Evolutionary conservation across 2,888 invertebrate genomes (phyloP).

Genomic region (Serripes groenlandicus): DNA sequence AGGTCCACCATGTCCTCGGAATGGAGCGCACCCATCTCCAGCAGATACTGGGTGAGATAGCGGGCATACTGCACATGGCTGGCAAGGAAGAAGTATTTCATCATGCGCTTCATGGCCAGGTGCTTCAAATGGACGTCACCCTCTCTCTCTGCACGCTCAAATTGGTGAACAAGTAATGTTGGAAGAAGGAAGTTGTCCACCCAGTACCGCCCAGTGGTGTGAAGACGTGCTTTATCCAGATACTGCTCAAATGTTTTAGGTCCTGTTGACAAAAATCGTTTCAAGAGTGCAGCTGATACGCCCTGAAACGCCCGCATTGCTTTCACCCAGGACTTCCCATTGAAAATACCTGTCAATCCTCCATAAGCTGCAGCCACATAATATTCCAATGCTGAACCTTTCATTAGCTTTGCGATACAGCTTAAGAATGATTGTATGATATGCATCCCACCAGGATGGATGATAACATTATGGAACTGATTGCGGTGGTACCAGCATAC

Average conservation of each 20-base stretch:
- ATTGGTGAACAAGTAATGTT: slow-evolving; percentile 28
- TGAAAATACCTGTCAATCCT: slow-evolving; percentile 22
- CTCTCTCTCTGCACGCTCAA: slow-evolving; percentile 32
- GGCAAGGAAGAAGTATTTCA: neutral
- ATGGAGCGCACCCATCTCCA: too few species aligned
- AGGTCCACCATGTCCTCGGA: slow-evolving; percentile 5
- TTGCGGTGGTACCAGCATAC: slow-evolving; percentile 24
- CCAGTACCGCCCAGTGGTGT: slow-evolving; percentile 20
- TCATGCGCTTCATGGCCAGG: neutral
- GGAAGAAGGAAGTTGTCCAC: slow-evolving; percentile 29
- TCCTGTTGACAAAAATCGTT: slow-evolving; percentile 15
- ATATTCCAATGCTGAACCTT: slow-evolving; percentile 21
- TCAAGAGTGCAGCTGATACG: slow-evolving; percentile 15
- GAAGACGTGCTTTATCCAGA: slow-evolving; percentile 17
- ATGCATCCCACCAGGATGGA: slow-evolving; percentile 30
- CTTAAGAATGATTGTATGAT: slow-evolving; percentile 6
- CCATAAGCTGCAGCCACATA: slow-evolving; percentile 27
- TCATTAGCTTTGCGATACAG: slow-evolving; percentile 17
- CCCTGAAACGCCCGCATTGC: slow-evolving; percentile 17
- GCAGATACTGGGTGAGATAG: too few species aligned
- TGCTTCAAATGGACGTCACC: slow-evolving; percentile 16
- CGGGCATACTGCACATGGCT: neutral
- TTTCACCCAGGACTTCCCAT: slow-evolving; percentile 31
- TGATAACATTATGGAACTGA: slow-evolving; percentile 20
- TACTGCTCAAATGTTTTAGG: slow-evolving; percentile 10